phyloP scores from a whole-genome alignment of 2,113 vertebrate species.

The Tonatia bakeri region DNA sequence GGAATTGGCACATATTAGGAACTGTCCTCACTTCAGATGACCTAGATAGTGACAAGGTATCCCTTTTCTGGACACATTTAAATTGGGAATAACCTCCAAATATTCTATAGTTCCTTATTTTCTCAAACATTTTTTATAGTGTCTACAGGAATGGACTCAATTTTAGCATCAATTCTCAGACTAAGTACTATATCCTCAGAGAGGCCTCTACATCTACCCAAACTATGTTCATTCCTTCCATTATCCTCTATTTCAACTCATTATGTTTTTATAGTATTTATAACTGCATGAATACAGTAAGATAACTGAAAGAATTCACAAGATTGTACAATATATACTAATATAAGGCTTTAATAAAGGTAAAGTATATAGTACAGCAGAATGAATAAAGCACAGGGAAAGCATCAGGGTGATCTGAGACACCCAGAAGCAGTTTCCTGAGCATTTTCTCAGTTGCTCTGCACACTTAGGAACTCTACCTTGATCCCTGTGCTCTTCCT shows the following conservation, averaged over 20 bases:
- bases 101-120: neutral
- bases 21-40: neutral
- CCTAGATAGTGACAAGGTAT: too few species aligned
- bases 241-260: neutral
- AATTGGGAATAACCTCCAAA: neutral
- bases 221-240: neutral
- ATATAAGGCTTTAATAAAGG: neutral
- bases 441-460: neutral
- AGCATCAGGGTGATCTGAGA: neutral
- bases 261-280: neutral
- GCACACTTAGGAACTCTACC: neutral
- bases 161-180: neutral
- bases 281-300: neutral
- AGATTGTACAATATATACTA: neutral
- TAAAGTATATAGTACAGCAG: neutral
- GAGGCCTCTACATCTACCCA: too few species aligned
- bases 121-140: neutral
- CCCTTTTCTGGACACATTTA: neutral
- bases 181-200: neutral
- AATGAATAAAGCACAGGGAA: neutral
- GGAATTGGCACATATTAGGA: neutral
- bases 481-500: neutral
- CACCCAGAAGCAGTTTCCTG: neutral
- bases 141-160: neutral
- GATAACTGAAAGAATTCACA: neutral